Evolutionary conservation across 2,888 invertebrate genomes (phyloP).

Genomic region (Erebia ligea): DNA sequence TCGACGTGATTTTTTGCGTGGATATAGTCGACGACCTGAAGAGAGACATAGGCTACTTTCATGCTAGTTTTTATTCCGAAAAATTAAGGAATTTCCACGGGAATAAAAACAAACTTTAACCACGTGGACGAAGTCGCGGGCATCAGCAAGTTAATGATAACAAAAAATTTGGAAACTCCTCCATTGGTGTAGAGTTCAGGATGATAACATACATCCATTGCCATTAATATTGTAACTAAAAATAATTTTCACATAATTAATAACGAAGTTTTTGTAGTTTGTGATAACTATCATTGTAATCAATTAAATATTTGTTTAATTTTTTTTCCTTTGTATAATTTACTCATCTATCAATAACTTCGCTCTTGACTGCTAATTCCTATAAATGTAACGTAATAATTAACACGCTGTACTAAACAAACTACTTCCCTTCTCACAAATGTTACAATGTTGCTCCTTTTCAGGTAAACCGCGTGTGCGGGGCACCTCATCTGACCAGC

Average conservation of each 20-base stretch:
- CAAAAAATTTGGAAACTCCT: background rate
- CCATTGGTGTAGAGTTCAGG: background rate
- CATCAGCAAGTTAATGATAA: too few relatives aligned
- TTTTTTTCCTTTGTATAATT: background rate
- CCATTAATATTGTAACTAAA: constrained; percentile 3
- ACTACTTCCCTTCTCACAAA: constrained; percentile 24
- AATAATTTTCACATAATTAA: background rate
- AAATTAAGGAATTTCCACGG: too few relatives aligned
- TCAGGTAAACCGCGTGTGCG: constrained; percentile 79
- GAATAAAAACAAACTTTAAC: too few relatives aligned
- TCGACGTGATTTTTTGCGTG: too few relatives aligned
- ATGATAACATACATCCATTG: background rate
- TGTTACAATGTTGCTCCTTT: constrained; percentile 45
- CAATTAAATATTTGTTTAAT: background rate
- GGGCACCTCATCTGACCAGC: constrained; percentile 63
- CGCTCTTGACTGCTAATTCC: background rate
- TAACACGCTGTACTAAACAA: constrained; percentile 14
- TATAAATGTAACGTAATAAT: constrained; percentile 8
- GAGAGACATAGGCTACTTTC: too few relatives aligned
- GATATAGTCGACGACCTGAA: too few relatives aligned
- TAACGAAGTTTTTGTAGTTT: background rate
- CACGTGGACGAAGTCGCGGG: too few relatives aligned
- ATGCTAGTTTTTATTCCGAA: too few relatives aligned
- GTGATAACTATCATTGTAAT: background rate
- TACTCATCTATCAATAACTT: background rate